Evolutionary conservation across 2,888 invertebrate genomes (phyloP).

Genomic region (Andrena haemorrhoa): DNA sequence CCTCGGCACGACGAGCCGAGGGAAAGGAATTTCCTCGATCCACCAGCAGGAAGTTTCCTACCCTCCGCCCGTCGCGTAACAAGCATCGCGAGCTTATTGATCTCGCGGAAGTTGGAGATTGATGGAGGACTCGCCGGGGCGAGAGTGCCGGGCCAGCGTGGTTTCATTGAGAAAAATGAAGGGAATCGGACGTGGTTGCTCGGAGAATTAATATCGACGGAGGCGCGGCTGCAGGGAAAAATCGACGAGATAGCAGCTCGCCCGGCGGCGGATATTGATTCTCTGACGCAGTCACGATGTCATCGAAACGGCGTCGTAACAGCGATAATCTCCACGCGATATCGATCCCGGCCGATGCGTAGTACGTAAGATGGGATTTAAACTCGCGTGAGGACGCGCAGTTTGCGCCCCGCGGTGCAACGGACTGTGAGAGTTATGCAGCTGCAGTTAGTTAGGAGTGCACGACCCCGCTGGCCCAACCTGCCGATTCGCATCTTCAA

Average conservation of each 20-base stretch:
- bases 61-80: no score
- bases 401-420: slow-evolving; percentile 54
- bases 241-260: neutral
- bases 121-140: no score
- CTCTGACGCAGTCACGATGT: slow-evolving; percentile 34
- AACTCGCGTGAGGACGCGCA: slow-evolving; percentile 59
- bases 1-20: no score
- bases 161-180: no score
- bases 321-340: slow-evolving; percentile 55
- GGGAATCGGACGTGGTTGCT: no score
- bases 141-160: no score
- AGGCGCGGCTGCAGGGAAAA: neutral
- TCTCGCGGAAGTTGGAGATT: no score
- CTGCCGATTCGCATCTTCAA: slow-evolving; percentile 38
- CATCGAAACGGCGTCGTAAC: slow-evolving; percentile 34
- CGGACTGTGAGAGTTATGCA: slow-evolving; percentile 60
- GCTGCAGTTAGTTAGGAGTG: slow-evolving; percentile 57
- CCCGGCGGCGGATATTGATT: slow-evolving; percentile 30
- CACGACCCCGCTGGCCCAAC: slow-evolving; percentile 31
- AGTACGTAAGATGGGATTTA: slow-evolving; percentile 64
- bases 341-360: slow-evolving; percentile 53
- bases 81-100: no score
- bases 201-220: no score
- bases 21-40: no score
- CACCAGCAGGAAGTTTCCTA: no score